Evolutionary conservation across 2,113 vertebrate genomes (phyloP), one percentile per base, ranked within the genome.

Genomic region (Macrotus californicus): DNA sequence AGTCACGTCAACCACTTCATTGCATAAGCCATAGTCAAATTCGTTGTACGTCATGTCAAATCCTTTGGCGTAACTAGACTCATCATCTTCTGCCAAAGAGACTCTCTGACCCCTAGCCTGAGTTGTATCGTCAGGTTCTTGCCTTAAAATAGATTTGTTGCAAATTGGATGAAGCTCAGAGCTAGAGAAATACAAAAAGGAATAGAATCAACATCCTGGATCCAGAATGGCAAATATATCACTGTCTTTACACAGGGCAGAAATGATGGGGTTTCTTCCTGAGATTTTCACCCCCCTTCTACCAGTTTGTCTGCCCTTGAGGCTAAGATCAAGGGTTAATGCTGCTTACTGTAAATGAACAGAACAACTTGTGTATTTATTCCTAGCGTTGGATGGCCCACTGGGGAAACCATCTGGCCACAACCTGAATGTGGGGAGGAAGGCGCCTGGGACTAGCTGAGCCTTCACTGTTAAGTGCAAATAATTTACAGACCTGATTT

Each of bases 1-100:
- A 94, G 72, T 97, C 86, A 99, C 98, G 1, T 98, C 97, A 70
- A 98, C 97, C 14, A 97, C 93, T 95, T 97, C 99, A 87, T 97
- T 97, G 96, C 99, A 99, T 97, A 99, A 81, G 26, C 98, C 98
- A 8, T 98, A 98, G 87, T 96, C 96, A 94, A 98, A 97, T 70
- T 98, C 97, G 59, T 73, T 96, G 39, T 98, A 98, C 83, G 81
- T 93, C 26, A 89, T 50, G 31, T 98, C 98, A 94, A 97, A 96
- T 94, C 67, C 96, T 94, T 64, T 41, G 34, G 94, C 39, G 0
- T 97, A 96, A 87, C 24, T 97, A 72, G 94, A 94, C 93, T 97
- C 77, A 69, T 97, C 93, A 19, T 98, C 98, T 83, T 97, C 96
- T 81, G 83, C 85, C 90, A 94, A 36, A 84, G 98, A 97, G n/a